These are phyloP conservation scores for Saguinus imperator DNA, from an alignment of 2,113 vertebrate species.

Conservation along the genomic window DNA sequence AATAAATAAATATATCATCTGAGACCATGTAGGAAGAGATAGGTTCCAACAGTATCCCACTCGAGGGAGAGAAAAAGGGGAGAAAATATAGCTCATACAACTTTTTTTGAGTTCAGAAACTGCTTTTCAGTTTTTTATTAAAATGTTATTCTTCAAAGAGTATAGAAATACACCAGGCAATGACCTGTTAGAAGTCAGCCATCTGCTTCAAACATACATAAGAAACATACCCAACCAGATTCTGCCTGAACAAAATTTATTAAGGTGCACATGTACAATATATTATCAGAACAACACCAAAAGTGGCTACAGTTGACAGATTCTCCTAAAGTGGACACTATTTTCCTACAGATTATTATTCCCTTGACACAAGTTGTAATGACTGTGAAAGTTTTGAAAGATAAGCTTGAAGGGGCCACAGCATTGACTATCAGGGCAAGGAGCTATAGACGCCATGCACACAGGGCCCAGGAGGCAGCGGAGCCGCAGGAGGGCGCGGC, in stretches of 20 bases:
- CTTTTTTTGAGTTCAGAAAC: slow-evolving; percentile 51
- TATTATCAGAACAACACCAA: slow-evolving; percentile 7
- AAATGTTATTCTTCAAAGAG: slow-evolving; percentile 77
- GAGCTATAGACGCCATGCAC: slow-evolving; percentile 69
- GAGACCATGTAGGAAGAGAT: not conserved
- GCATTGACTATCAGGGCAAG: slow-evolving; percentile 31
- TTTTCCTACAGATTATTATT: slow-evolving; percentile 61
- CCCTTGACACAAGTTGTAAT: slow-evolving; percentile 66
- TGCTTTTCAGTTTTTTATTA: slow-evolving; percentile 81
- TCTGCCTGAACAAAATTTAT: slow-evolving; percentile 58
- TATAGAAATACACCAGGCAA: slow-evolving; percentile 76
- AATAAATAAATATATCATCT: not conserved
- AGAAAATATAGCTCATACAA: slow-evolving; percentile 12
- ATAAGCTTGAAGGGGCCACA: not conserved
- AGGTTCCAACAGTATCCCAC: not conserved
- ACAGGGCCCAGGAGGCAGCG: slow-evolving; percentile 34
- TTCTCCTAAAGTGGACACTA: slow-evolving; percentile 62
- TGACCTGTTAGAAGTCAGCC: slow-evolving; percentile 62
- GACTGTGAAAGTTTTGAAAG: not conserved
- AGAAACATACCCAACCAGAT: slow-evolving; percentile 66
- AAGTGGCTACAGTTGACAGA: slow-evolving; percentile 52
- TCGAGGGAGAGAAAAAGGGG: not conserved
- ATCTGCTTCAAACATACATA: slow-evolving; percentile 54
- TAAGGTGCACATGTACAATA: not conserved
- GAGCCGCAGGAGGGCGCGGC: not conserved